Base-by-base conservation (phyloP, 2,888 invertebrate genomes). In the Noctua janthe region DNA sequence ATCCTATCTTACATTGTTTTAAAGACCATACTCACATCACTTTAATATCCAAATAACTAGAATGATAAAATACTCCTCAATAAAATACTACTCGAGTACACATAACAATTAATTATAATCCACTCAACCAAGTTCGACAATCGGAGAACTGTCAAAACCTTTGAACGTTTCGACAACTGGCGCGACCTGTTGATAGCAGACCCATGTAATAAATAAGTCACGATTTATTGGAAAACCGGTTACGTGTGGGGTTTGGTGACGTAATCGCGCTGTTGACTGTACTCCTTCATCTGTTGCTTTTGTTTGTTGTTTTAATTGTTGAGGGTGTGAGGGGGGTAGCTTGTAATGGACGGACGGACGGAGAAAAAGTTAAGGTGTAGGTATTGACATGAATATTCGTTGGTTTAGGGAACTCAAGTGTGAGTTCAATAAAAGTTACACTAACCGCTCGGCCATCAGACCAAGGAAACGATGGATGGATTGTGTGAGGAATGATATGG, bases 161-260 rank as follows among this genome's bases (percentile, higher is more conserved):
- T 87, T 88, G 84, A 87, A 69, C 81, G 76, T 70, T 75, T 78
- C 69, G 83, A 85, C 85, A 86, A 74, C 74, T 88, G 86, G 84
- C 80, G 74, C 49, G 77, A 91, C 91, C 90, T 91, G 91, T 91
- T 91, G 91, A 90, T 87, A 62, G 56, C 49, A 39, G 59, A 62
- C 49, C 76, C 35, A 20, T 70, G 71, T 88, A 77, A 84, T 85
- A 87, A 84, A 84, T 83, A 87, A 87, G 73, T 78, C 73, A 83
- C 79, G 67, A 66, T 67, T 78, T 81, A 85, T 82, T 80, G 80
- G 77, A 76, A 72, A 79, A 51, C 73, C 17, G 29, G 62, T 29
- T 23, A 76, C 54, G 47, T 78, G 71, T 78, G 49, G 62, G 47
- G 71, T 54, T 78, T 73, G 62, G 51, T 75, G 73, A 81, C 66